Base-by-base conservation (phyloP, 2,797 vertebrate species). In the Anabacerthia variegaticeps region DNA sequence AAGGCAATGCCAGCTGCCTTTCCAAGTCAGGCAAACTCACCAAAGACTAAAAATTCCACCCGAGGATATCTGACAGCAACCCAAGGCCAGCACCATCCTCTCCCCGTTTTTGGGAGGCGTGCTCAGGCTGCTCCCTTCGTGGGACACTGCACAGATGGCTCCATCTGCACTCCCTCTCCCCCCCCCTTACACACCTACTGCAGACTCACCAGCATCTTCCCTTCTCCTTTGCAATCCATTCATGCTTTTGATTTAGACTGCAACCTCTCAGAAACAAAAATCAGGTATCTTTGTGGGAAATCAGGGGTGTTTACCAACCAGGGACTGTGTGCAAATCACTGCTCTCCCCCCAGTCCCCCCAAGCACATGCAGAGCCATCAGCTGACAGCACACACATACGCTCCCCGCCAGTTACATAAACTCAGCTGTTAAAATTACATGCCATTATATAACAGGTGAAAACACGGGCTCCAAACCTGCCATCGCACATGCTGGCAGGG, bases 361-460 rank as follows among this genome's bases (percentile, higher is more conserved):
- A 58, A 80, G 22, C 34, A 61, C 67, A 80, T 7, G 83, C 89
- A 54, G 46, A 32, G 81, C 71, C 61, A 83, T 65, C 61, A 52
- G 87, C 62, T 83, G 78, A 93, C 93, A 92, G 92, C 1, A 5
- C 61, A 37, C 75, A 73, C 73, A 88, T 0, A 90, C 34, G 9
- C 90, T 85, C 66, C 80, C 84, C 4, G 4, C 52, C 82, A 80
- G 81, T 96, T 94, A 96, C 76, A 73, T 92, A 85, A 95, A 96
- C 89, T 68, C 65, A 58, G 92, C 84, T 85, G 89, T 91, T 96
- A 96, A 94, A 93, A 93, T 96, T 63, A 92, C 89, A 88, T 62
- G 75, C 54, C 82, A 71, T 91, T 95, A 91, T 22, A 48, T 96
- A 95, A 93, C 75, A 95, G 93, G 92, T 94, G 84, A 92, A 94